Percentiles rank a stretch among this genome's conserved stretches.
These are phyloP conservation scores for Pseudorhiza aurosa DNA, from an alignment of 30 jellyfish, hydroid and myxozoan genomes.

Conservation along the genomic window DNA sequence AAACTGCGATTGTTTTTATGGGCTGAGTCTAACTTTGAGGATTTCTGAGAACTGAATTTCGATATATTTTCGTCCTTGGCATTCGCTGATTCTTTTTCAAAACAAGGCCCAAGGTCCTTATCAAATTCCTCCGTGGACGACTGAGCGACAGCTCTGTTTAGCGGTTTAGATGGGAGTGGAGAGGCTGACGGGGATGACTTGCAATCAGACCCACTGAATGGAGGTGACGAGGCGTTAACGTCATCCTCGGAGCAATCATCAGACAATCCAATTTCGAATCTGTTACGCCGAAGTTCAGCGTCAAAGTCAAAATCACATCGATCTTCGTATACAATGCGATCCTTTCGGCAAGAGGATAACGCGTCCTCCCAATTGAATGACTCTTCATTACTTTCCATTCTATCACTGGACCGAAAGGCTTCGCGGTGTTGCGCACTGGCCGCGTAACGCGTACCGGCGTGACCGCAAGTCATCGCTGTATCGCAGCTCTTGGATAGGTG, in stretches of 20 bases:
- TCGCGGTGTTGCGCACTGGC: not conserved
- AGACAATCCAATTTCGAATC: not conserved
- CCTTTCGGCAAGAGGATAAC: slow-evolving; percentile 5
- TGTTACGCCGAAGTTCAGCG: not conserved
- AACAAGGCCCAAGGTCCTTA: not conserved
- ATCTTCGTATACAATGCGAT: slow-evolving; percentile 3
- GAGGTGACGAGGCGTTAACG: not conserved
- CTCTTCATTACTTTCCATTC: not conserved
- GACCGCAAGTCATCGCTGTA: not conserved
- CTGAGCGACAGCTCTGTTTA: not conserved
- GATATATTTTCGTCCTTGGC: not conserved
- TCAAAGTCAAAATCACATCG: not conserved
- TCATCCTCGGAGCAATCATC: slow-evolving; percentile 2
- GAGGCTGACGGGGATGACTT: not conserved
- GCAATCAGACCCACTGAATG: not conserved
- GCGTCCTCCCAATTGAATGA: slow-evolving; percentile 17
- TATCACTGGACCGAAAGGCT: slow-evolving; percentile 1
- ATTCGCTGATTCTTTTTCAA: not conserved
- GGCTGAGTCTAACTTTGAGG: not conserved
- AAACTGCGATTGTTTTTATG: not conserved
- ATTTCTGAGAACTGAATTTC: not conserved
- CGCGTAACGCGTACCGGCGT: slow-evolving; percentile 7
- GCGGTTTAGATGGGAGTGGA: not conserved
- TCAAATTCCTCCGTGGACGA: not conserved
- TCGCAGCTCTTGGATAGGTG: not conserved